These are phyloP conservation scores for Trilocha varians DNA, from an alignment of 2,888 invertebrate species.

Conservation along the genomic window DNA sequence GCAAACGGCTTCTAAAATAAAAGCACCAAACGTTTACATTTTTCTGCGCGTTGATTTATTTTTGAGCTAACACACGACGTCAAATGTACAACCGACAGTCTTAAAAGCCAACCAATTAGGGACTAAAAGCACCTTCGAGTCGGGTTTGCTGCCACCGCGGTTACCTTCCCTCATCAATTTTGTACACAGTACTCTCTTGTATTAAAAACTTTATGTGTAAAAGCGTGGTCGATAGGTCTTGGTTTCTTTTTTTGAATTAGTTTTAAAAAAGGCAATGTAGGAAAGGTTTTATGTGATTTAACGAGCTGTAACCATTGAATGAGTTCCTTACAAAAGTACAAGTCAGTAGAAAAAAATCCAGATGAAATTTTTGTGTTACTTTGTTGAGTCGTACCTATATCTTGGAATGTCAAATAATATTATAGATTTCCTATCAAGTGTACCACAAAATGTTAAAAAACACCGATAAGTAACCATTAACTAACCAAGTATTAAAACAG, in stretches of 20 bases:
- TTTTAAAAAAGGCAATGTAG: background rate
- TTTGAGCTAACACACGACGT: constrained; percentile 44
- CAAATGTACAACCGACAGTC: constrained; percentile 66
- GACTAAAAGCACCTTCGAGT: constrained; percentile 72
- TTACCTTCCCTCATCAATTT: constrained; percentile 67
- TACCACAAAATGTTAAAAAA: no score
- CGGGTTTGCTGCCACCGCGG: constrained; percentile 50
- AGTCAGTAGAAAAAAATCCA: no score
- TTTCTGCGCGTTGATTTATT: constrained; percentile 23
- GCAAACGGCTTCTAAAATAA: no score
- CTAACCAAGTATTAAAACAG: background rate
- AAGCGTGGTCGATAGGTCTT: background rate
- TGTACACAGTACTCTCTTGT: constrained; percentile 59
- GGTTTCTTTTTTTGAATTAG: background rate
- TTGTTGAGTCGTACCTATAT: no score
- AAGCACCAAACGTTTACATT: constrained; percentile 9
- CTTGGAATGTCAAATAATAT: no score
- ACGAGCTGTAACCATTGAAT: no score
- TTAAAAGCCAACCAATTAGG: constrained; percentile 74
- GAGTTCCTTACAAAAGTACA: no score
- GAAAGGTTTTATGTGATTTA: background rate
- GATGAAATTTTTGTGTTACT: no score
- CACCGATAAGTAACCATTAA: no score
- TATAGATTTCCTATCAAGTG: no score
- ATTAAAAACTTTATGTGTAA: constrained; percentile 36